Evolutionary conservation across 2,888 invertebrate genomes (phyloP), one percentile per base, ranked within the genome.

Genomic region (Miltochrista miniata): DNA sequence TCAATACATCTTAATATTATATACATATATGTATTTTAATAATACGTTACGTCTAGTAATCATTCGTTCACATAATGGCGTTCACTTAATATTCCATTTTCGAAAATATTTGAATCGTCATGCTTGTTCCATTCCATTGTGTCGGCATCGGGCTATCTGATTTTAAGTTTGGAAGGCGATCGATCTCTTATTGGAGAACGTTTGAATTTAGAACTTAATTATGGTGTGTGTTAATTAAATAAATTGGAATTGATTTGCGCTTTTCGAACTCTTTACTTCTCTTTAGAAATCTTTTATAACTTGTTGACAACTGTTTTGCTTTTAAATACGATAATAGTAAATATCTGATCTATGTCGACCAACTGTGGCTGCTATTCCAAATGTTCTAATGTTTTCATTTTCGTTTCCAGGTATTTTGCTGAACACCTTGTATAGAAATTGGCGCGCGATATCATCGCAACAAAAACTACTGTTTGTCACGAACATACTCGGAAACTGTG

Each of bases 81-180:
- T 83, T 85, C 86, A 89, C 87, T 90, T 90, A 88, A 90, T 90
- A 90, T 90, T 88, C 87, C 89, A 90, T 90, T 90, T 90, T 89
- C 81, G 77, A 89, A 88, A 89, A 88, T 88, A 90, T 90, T 90
- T 87, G 90, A 85, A 87, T 77, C 86, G 90, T 90, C 90, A 91
- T 90, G 89, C 87, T 86, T 83, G 81, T 81, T 86, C 85, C 83
- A 85, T 86, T 87, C 87, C 83, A 87, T 88, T 87, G 86, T 87
- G 81, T 79, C 71, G 72, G 72, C 67, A 79, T 83, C 81, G 83
- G 81, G 79, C 78, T 87, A 90, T 87, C 87, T 81, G 85, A 87
- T 88, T 87, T 89, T 85, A 81, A 89, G 86, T 85, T 86, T 87
- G 81, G 89, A 87, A 87, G 82, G 79, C 76, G 81, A 85, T 86